Conservation (phyloP, 2,888 invertebrate species). For the Nomada goodeniana region DNA sequence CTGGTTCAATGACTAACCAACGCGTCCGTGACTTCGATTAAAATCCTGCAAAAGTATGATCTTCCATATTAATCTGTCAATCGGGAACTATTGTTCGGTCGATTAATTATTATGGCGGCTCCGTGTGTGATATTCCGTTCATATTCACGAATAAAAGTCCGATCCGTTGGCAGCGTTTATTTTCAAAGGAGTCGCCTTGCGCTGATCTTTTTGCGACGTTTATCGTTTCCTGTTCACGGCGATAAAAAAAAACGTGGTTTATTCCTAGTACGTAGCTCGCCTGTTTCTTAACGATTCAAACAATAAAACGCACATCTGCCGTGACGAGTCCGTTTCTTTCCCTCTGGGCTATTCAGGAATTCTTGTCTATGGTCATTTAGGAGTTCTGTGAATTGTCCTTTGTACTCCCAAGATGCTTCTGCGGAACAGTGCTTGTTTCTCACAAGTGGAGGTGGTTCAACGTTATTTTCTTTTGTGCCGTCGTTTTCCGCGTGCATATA, state of each 20-base stretch:
- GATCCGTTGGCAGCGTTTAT: too few species aligned
- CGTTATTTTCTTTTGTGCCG: neutral
- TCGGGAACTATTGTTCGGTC: too few species aligned
- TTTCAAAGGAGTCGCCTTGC: too few species aligned
- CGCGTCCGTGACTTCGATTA: constrained; percentile 18
- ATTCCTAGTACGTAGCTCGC: neutral
- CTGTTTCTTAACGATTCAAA: neutral
- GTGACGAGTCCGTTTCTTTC: neutral
- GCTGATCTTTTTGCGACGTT: neutral
- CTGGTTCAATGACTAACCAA: constrained; percentile 19
- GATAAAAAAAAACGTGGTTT: neutral
- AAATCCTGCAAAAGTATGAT: neutral
- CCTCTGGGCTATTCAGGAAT: neutral
- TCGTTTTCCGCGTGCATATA: neutral
- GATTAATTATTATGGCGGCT: too few species aligned
- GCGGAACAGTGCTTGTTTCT: neutral
- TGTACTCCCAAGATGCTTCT: neutral
- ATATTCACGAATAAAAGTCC: too few species aligned
- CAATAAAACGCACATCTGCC: constrained; percentile 11
- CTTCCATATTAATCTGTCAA: neutral
- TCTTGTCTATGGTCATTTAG: neutral
- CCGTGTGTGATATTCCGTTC: too few species aligned
- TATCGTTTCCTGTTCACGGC: neutral
- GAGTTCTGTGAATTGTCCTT: neutral
- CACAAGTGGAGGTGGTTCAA: neutral